Conservation (phyloP, 2,888 invertebrate genomes). For the Chrysotoxum bicinctum region DNA sequence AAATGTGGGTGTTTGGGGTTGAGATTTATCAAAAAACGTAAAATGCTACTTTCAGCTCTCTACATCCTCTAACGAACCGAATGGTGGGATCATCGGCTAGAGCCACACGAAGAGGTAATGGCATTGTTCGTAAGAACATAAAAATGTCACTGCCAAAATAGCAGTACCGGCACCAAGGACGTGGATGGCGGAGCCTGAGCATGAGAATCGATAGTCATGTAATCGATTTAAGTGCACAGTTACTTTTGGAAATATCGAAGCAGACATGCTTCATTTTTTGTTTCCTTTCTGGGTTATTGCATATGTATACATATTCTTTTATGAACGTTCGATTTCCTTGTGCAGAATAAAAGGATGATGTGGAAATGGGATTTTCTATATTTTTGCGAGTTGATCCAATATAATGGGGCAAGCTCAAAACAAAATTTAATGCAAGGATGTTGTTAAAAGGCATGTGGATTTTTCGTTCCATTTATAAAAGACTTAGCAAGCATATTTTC, state of each 20-base stretch:
- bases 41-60: background rate
- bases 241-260: conserved; percentile 52
- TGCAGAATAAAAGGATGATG: background rate
- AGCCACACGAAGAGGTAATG: conserved; percentile 40
- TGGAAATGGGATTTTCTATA: conserved; percentile 20
- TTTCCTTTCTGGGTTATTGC: background rate
- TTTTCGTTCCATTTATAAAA: conserved; percentile 42
- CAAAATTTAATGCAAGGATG: conserved; percentile 59
- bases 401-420: conserved; percentile 38
- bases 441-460: conserved; percentile 49
- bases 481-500: conserved; percentile 44
- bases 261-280: conserved; percentile 27
- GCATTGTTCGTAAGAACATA: conserved; percentile 56
- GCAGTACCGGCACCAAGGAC: background rate
- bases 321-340: conserved; percentile 18
- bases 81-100: conserved; percentile 28
- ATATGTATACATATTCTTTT: too few species aligned
- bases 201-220: conserved; percentile 62
- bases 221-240: conserved; percentile 70
- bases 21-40: conserved; percentile 12
- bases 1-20: background rate
- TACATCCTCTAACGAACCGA: conserved; percentile 15
- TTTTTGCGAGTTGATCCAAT: conserved; percentile 20
- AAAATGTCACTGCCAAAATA: conserved; percentile 58
- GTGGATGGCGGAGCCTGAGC: background rate